Percentiles rank a stretch among this genome's conserved stretches.
Evolutionary conservation across 2,113 vertebrate species (phyloP).

Genomic region (Corythoichthys haematopterus): DNA sequence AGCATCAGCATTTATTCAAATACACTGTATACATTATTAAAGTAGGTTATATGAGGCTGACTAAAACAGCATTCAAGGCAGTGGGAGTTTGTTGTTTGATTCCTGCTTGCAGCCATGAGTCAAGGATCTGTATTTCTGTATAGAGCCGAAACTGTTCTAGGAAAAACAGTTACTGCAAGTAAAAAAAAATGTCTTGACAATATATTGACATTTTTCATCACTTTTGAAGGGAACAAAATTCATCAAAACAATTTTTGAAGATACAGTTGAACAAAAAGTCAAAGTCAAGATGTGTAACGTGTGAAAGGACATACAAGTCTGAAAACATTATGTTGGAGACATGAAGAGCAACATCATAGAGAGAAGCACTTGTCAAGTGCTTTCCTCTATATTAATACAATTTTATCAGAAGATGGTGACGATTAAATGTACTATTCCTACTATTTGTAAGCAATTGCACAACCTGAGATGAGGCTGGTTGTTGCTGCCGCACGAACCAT

Average conservation of each 20-base stretch:
- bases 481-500: too few species aligned
- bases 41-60: not conserved
- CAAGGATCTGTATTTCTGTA: not conserved
- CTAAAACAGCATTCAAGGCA: not conserved
- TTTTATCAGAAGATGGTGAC: too few species aligned
- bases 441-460: too few species aligned
- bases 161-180: not conserved
- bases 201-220: not conserved
- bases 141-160: not conserved
- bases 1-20: not conserved
- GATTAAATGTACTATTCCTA: too few species aligned
- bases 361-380: too few species aligned
- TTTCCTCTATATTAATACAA: too few species aligned
- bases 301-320: not conserved
- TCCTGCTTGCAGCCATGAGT: not conserved
- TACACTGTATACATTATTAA: not conserved
- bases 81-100: conserved; percentile 2
- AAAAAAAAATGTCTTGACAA: not conserved
- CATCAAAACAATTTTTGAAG: not conserved
- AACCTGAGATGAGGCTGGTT: too few species aligned
- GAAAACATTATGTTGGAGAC: too few species aligned
- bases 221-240: not conserved
- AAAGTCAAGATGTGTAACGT: too few species aligned
- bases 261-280: not conserved
- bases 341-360: too few species aligned